These are phyloP conservation scores for Drosophila oshimai DNA, from an alignment of 1,140 invertebrate species.

Conservation along the genomic window DNA sequence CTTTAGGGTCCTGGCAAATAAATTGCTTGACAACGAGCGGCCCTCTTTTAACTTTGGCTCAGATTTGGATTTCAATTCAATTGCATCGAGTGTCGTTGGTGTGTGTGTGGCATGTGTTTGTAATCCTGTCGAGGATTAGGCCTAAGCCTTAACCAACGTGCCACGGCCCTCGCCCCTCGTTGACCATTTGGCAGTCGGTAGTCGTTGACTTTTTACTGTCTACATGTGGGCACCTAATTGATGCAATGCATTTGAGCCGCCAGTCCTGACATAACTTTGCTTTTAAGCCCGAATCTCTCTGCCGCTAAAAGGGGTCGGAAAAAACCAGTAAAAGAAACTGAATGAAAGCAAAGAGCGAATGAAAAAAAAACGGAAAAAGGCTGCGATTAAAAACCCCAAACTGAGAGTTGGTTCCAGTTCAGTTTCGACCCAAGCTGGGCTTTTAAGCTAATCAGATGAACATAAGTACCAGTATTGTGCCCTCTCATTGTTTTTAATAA, in stretches of 20 bases:
- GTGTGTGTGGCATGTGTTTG: slow-evolving; percentile 4
- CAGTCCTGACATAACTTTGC: slow-evolving; percentile 38
- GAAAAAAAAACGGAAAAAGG: neutral
- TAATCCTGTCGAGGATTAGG: slow-evolving; percentile 36
- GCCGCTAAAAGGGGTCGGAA: neutral
- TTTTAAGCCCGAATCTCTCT: slow-evolving; percentile 22
- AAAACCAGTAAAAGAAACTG: slow-evolving; percentile 3
- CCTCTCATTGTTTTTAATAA: too few species aligned
- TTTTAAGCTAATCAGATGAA: too few species aligned
- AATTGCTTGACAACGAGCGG: neutral
- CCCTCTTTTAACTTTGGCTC: slow-evolving; percentile 22
- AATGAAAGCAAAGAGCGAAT: neutral
- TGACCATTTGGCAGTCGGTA: slow-evolving; percentile 23
- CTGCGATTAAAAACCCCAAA: neutral
- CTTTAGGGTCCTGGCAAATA: slow-evolving; percentile 2
- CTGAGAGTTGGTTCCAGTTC: neutral
- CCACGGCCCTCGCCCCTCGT: neutral
- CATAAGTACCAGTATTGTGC: too few species aligned
- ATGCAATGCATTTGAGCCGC: slow-evolving; percentile 36
- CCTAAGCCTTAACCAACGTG: slow-evolving; percentile 17
- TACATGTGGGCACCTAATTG: slow-evolving; percentile 45
- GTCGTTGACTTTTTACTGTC: slow-evolving; percentile 47
- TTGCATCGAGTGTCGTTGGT: slow-evolving; percentile 17
- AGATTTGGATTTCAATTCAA: slow-evolving; percentile 38
- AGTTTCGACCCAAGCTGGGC: neutral